Evolutionary conservation across 2,888 invertebrate species (phyloP).

Genomic region (Drosophila acutilabella): DNA sequence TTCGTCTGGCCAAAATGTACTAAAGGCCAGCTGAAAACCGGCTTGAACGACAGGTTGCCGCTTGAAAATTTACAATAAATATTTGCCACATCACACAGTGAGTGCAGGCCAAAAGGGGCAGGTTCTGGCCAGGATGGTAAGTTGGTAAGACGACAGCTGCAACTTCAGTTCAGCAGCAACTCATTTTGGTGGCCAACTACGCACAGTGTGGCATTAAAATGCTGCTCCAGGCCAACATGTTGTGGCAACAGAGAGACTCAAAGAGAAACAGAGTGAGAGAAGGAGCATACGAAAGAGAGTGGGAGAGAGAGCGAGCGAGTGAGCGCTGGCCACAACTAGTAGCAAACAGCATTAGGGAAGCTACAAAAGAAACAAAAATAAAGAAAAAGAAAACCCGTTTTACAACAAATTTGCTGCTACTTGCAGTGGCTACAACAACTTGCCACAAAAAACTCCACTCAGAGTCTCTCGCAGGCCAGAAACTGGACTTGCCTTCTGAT

Average conservation of each 20-base stretch:
- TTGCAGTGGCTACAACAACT: constrained; percentile 46
- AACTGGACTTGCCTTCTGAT: constrained; percentile 71
- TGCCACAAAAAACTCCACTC: constrained; percentile 48
- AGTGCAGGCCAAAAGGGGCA: constrained; percentile 6
- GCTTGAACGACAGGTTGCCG: constrained; percentile 59
- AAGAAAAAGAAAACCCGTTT: constrained; percentile 62
- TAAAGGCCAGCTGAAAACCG: constrained; percentile 39
- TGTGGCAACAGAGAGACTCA: constrained; percentile 36
- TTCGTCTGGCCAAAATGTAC: constrained; percentile 38
- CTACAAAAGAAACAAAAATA: constrained; percentile 47
- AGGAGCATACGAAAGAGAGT: background rate
- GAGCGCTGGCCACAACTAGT: constrained; percentile 37
- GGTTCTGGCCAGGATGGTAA: constrained; percentile 43
- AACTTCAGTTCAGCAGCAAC: constrained; percentile 35
- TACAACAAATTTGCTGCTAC: constrained; percentile 74
- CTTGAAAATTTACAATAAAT: constrained; percentile 53
- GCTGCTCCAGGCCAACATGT: constrained; percentile 49
- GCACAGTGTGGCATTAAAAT: constrained; percentile 42
- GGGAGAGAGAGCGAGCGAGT: constrained; percentile 11
- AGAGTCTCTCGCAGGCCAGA: constrained; percentile 49
- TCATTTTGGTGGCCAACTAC: constrained; percentile 53
- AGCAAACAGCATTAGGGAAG: constrained; percentile 60
- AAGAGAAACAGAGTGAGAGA: constrained; percentile 17
- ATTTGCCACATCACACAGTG: constrained; percentile 47
- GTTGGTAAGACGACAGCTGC: constrained; percentile 52